Percentiles rank a stretch among this genome's conserved stretches.
Evolutionary conservation across 2,113 vertebrate species (phyloP).

Genomic region (Bubalus kerabau): DNA sequence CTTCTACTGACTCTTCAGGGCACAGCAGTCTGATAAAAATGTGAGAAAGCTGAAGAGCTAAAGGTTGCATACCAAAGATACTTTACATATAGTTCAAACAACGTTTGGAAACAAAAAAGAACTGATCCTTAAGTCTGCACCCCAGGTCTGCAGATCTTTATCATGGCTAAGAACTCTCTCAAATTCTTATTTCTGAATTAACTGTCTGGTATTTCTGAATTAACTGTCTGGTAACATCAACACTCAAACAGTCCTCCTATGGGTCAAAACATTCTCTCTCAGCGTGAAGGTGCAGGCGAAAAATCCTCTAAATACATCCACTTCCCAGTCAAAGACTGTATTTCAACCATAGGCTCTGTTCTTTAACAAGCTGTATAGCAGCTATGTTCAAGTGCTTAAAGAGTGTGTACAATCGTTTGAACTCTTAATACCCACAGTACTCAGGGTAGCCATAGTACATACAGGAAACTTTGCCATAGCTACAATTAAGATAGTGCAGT

Average conservation of each 20-base stretch:
- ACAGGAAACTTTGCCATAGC: neutral
- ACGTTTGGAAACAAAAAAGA: conserved; percentile 12
- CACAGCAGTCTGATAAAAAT: neutral
- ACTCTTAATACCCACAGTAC: neutral
- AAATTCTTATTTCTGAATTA: neutral
- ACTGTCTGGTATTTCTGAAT: neutral
- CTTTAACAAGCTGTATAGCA: neutral
- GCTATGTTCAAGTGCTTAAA: neutral
- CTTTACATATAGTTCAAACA: neutral
- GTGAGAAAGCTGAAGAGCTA: neutral
- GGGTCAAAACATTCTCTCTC: neutral
- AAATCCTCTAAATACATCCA: neutral
- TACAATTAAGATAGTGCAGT: neutral
- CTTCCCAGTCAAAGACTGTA: neutral
- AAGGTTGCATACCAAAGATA: neutral
- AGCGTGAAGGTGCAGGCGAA: neutral
- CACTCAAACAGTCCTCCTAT: neutral
- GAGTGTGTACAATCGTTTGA: neutral
- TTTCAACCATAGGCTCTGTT: neutral
- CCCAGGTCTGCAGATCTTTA: neutral
- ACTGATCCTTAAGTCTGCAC: neutral
- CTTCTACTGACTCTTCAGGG: neutral
- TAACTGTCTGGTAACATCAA: neutral
- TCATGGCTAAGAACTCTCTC: neutral
- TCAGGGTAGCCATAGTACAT: neutral